Evolutionary conservation across 2,888 invertebrate genomes (phyloP), one percentile per base, ranked within the genome.

Genomic region (Selenia dentaria): DNA sequence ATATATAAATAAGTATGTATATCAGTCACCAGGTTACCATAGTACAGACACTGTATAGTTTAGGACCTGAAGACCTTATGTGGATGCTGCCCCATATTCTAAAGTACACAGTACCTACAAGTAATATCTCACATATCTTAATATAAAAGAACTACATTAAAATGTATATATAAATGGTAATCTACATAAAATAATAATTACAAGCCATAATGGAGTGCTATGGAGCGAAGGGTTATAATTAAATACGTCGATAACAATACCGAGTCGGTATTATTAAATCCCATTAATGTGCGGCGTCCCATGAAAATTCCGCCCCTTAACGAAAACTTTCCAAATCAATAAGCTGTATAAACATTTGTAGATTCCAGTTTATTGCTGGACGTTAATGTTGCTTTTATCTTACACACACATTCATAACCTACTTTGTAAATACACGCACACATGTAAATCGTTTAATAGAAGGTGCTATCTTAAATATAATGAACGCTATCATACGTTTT

Each of bases 251-350:
- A 40, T 40, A 40, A 40, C 35, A 32, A 36, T 46, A 40, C 27
- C 40, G 11, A n/a, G 11, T 3, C 6, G 13, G 34, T 20, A 34
- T 44, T 35, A 36, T 33, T n/a, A 35, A 27, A 38, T 11, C 33
- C 35, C 26, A 29, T 40, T 29, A 32, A 24, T 5, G 39, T 24
- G 20, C 35, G 10, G 38, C 34, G 28, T 26, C 9, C 40, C 35
- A 27, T 32, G 31, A 47, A 41, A 35, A 41, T 32, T 32, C 47
- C 32, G 27, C 36, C 37, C 42, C 20, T 16, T 3, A 27, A 36
- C 26, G 52, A 48, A 72, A 78, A 79, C 65, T 73, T 78, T 67
- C 57, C 57, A 59, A 79, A 81, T 80, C 79, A 69, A 81, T 79
- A 78, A 68, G 65, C 46, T 64, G 67, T 67, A 68, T 70, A 73